Base-by-base conservation (phyloP, 2,797 vertebrate genomes). In the Hemitrygon akajei region DNA sequence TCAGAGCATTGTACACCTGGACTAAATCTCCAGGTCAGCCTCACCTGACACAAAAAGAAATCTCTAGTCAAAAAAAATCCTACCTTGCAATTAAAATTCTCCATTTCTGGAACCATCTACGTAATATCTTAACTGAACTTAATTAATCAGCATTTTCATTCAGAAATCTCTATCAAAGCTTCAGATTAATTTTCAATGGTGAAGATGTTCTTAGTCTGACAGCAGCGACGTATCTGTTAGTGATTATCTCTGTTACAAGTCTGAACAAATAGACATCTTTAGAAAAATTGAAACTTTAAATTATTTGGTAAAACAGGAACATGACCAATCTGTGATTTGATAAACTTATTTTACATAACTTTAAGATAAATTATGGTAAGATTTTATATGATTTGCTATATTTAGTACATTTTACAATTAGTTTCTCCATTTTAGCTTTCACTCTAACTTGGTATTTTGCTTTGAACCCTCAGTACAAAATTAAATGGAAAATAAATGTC, bases 401-500 rank as follows among this genome's bases (percentile, higher is more conserved):
- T 89, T 89, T 89, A 22, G 86, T 89, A 66, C 0, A 89, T 16
- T 16, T 20, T 10, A 69, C 16, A 34, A 16, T 27, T 87, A 63
- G n/a, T 87, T 84, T 84, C 56, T 86, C n/a, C 86, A 66, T 12
- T 86, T n/a, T 86, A 60, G 30, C 30, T 86, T 86, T 63, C 12
- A 63, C 58, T 63, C 10, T n/a, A 87, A 63, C 1, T 63, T 89
- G 60, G 16, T 79, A 79, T 79, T 79, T 87, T 66, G 1, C 9
- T 89, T 89, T 89, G 86, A 89, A 89, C 34, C 16, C 18, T 9
- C 63, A n/a, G 6, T 89, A 69, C 60, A 89, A 89, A 89, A 10
- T 10, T 22, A 37, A 37, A 30, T 60, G 82, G 86, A 89, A 66
- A 89, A 63, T 34, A n/a, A n/a, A 7, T 66, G 7, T 66, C 14